Evolutionary conservation across 2,113 vertebrate genomes (phyloP).

Genomic region (Haplotaxodon microlepis): DNA sequence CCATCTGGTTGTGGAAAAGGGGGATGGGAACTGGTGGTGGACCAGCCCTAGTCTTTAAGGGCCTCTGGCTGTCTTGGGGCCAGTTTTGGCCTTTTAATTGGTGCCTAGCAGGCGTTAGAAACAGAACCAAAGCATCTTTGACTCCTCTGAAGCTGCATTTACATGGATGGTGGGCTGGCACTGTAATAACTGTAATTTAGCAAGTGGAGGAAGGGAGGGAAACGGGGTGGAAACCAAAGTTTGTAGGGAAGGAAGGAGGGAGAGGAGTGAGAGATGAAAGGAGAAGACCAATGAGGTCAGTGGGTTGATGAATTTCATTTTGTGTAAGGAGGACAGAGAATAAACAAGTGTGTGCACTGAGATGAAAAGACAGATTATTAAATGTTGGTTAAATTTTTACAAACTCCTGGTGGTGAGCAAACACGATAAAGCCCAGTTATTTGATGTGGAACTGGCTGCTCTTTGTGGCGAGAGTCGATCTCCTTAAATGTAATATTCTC

Average conservation of each 20-base stretch:
- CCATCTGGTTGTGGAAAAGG: constrained; percentile 14
- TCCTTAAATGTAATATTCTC: background rate
- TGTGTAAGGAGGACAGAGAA: background rate
- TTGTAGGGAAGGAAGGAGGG: background rate
- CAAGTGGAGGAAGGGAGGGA: constrained; percentile 17
- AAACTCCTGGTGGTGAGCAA: background rate
- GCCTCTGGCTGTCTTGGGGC: constrained; percentile 14
- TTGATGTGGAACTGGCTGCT: background rate
- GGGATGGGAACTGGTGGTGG: background rate
- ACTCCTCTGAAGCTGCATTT: constrained; percentile 35
- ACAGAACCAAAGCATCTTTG: constrained; percentile 17
- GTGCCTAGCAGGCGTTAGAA: constrained; percentile 36
- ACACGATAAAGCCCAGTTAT: background rate
- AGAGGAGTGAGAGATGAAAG: background rate
- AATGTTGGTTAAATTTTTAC: background rate
- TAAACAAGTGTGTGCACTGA: background rate
- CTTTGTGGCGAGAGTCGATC: background rate
- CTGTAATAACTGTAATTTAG: constrained; percentile 63
- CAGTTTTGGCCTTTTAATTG: constrained; percentile 51
- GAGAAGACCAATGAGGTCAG: background rate
- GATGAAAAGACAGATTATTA: background rate
- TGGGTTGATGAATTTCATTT: constrained; percentile 1
- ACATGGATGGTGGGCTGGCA: constrained; percentile 44
- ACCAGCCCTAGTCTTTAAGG: constrained; percentile 28
- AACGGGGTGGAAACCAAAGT: constrained; percentile 1